A percentile compares a stretch with the other conserved stretches of the same genome.
Evolutionary conservation across 2,888 invertebrate genomes (phyloP).

Genomic region (Drosophila subsilvestris): DNA sequence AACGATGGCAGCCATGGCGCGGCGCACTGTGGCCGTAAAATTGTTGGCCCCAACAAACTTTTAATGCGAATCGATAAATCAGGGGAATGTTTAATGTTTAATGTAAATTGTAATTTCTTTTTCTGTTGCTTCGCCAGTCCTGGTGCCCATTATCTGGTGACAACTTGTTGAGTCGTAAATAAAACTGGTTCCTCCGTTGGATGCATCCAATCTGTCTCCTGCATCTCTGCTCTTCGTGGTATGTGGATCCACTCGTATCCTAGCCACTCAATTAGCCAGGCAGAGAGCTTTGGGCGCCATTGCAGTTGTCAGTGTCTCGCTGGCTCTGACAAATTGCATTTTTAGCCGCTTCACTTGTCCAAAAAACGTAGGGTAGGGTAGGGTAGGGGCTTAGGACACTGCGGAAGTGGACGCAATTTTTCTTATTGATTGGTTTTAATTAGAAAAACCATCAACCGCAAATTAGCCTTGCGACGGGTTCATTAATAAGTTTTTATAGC

Average conservation of each 20-base stretch:
- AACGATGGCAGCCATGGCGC: slow-evolving; percentile 40
- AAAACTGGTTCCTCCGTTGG: slow-evolving; percentile 35
- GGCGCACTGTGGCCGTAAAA: slow-evolving; percentile 24
- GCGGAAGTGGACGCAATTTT: slow-evolving; percentile 68
- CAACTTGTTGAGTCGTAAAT: slow-evolving; percentile 78
- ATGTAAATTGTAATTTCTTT: slow-evolving; percentile 44
- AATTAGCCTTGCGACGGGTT: slow-evolving; percentile 70
- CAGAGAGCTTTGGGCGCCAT: slow-evolving; percentile 22
- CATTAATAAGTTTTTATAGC: slow-evolving; percentile 72
- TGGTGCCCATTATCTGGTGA: slow-evolving; percentile 64
- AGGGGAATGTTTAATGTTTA: slow-evolving; percentile 27
- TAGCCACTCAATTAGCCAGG: slow-evolving; percentile 66
- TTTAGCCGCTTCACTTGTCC: slow-evolving; percentile 57
- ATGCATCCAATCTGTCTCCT: slow-evolving; percentile 4
- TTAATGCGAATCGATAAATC: slow-evolving; percentile 70
- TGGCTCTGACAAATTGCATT: slow-evolving; percentile 77
- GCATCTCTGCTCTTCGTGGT: background rate
- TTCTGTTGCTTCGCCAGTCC: slow-evolving; percentile 15
- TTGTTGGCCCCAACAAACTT: slow-evolving; percentile 50
- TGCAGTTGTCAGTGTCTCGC: slow-evolving; percentile 38
- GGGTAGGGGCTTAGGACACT: background rate
- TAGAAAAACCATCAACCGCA: slow-evolving; percentile 75
- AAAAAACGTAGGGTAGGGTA: slow-evolving; percentile 26
- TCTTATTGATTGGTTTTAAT: slow-evolving; percentile 78
- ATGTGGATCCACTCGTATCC: slow-evolving; percentile 4